phyloP scores from a whole-genome alignment of 2,888 invertebrate genomes.

The Exephanes ischioxanthus region DNA sequence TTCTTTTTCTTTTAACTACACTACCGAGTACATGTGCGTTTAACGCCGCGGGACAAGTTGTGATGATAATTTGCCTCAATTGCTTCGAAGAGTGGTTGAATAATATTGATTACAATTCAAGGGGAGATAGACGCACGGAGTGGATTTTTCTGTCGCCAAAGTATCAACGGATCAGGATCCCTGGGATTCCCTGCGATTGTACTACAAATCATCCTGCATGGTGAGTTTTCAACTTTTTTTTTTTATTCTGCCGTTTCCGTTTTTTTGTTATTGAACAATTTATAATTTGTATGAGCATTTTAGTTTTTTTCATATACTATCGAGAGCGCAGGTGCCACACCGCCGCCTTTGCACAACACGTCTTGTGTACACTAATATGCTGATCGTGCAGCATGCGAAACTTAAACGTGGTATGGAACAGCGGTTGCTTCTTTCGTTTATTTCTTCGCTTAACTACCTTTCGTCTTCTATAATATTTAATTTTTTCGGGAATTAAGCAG shows the following conservation, averaged over 20 bases:
- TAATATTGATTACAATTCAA: conserved; percentile 7
- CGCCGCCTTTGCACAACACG: neutral
- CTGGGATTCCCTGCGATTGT: conserved; percentile 39
- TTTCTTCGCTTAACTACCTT: conserved; percentile 50
- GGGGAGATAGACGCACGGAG: conserved; percentile 24
- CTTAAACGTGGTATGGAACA: conserved; percentile 36
- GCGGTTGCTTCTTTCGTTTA: conserved; percentile 60
- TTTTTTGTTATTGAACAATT: conserved; percentile 5
- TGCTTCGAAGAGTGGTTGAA: conserved; percentile 22
- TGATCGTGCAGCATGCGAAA: conserved; percentile 52
- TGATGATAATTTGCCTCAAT: neutral
- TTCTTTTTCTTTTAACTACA: neutral
- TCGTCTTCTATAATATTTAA: conserved; percentile 26
- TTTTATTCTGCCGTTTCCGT: neutral
- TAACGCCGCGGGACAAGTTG: conserved; percentile 35
- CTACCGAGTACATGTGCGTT: conserved; percentile 17
- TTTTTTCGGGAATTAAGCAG: neutral
- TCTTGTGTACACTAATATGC: neutral
- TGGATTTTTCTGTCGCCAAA: conserved; percentile 60
- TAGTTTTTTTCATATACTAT: neutral
- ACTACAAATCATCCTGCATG: conserved; percentile 63
- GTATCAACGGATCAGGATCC: conserved; percentile 10
- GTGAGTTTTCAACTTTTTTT: conserved; percentile 53
- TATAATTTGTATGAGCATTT: neutral
- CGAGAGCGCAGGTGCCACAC: conserved; percentile 3